A percentile compares a stretch with the other conserved stretches of the same genome.
phyloP scores from a whole-genome alignment of 2,888 invertebrate genomes.

The Dyspetes luteomarginatus region DNA sequence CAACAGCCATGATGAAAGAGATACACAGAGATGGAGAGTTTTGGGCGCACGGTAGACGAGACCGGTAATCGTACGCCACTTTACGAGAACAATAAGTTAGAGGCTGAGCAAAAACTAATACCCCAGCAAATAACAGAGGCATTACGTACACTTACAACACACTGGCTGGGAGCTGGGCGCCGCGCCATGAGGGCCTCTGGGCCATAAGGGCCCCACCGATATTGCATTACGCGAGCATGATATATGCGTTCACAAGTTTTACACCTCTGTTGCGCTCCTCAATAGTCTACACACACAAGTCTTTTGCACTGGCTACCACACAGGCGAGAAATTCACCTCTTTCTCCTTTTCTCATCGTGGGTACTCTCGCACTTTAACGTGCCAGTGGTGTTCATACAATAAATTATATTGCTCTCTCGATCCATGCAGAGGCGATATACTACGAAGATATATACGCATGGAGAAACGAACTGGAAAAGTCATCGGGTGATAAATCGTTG shows the following conservation, averaged over 20 bases:
- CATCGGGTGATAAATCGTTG: constrained; percentile 40
- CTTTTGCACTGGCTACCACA: constrained; percentile 36
- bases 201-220: constrained; percentile 70
- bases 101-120: constrained; percentile 77
- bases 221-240: constrained; percentile 77
- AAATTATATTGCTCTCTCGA: constrained; percentile 43
- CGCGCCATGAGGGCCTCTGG: constrained; percentile 67
- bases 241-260: constrained; percentile 76
- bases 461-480: constrained; percentile 42
- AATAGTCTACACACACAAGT: constrained; percentile 25
- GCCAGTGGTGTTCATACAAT: constrained; percentile 51
- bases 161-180: constrained; percentile 40
- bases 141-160: constrained; percentile 77
- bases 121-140: constrained; percentile 76
- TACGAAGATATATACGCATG: background rate
- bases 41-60: constrained; percentile 69
- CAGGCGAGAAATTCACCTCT: constrained; percentile 4
- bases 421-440: background rate
- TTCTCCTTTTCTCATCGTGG: constrained; percentile 16
- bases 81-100: constrained; percentile 79
- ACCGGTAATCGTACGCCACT: constrained; percentile 77
- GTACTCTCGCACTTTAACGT: constrained; percentile 53
- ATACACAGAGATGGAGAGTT: constrained; percentile 33
- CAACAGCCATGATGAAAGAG: constrained; percentile 6
- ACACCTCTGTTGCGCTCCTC: constrained; percentile 66